Percentiles rank a stretch among this genome's conserved stretches.
phyloP scores from a whole-genome alignment of 2,797 vertebrate genomes.

The Macropus fuliginosus region DNA sequence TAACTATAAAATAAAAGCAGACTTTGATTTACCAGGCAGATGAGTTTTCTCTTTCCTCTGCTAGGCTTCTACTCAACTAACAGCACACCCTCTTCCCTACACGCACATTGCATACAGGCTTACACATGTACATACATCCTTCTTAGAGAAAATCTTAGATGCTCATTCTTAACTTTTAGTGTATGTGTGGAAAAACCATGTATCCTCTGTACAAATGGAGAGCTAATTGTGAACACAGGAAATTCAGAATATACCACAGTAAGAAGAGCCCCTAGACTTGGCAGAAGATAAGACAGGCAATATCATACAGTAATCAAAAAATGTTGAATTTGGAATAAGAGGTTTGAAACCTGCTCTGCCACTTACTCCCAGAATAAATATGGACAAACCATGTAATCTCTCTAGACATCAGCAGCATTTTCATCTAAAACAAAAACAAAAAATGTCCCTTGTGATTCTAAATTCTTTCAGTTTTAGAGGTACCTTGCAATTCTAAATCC shows the following conservation, averaged over 20 bases:
- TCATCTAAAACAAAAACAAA: background rate
- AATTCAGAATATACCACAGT: background rate
- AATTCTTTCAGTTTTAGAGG: background rate
- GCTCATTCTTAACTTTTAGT: background rate
- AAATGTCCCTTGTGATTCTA: background rate
- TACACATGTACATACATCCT: background rate
- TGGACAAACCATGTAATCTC: background rate
- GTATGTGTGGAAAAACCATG: background rate
- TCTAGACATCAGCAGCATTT: background rate
- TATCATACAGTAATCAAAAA: background rate
- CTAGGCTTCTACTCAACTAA: background rate
- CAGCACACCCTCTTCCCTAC: accelerated
- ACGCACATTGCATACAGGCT: background rate
- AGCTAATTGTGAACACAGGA: background rate
- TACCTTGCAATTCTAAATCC: background rate
- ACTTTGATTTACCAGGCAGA: background rate
- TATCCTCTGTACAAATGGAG: background rate
- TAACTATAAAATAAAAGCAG: background rate
- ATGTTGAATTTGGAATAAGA: background rate
- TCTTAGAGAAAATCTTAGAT: background rate
- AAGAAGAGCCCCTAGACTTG: background rate
- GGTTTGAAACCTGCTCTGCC: background rate
- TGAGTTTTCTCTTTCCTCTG: background rate
- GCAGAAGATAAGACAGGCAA: background rate
- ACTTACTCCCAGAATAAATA: background rate